Base-by-base conservation (phyloP, 2,797 vertebrate genomes). In the Scolopax rusticola region DNA sequence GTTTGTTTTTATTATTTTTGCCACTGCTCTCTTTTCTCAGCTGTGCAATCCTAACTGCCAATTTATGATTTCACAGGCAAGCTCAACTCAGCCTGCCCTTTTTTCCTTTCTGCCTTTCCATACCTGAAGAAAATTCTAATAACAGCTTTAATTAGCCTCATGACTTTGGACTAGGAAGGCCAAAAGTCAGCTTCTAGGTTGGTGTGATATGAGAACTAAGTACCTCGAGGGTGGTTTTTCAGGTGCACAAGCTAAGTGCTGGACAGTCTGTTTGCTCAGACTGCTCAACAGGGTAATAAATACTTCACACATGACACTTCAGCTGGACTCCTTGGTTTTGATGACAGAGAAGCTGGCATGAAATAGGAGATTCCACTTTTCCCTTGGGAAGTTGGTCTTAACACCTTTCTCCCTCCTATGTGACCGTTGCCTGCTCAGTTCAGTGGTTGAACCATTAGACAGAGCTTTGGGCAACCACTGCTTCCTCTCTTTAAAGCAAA, bases 331-430 rank as follows among this genome's bases (percentile, higher is more conserved):
- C 5, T 16, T 82, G 4, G 2, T 75, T 93, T 78, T 57, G 40
- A 50, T 65, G 50, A 40, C 59, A 78, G 8, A 28, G 48, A 82
- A 56, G 13, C 5, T 50, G 77, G 4, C 16, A 45, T 16, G 38
- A 84, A 89, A 73, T 2, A 30, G 19, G 5, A 82, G 20, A 43
- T 50, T 30, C 12, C 33, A 23, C 14, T 88, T 87, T 71, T 70
- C 36, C 45, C n/a, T 59, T 38, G 25, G 18, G 28, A 43, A 57
- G 9, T 5, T 47, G 23, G 11, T 25, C 7, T 54, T 53, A 33
- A 43, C 1, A 0, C 10, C 57, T 16, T 2, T 73, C 27, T 84
- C 7, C 19, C 19, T 21, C 11, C 11, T 5, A 2, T 4, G 5
- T 65, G 15, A 51, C 8, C 17, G 12, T 60, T 80, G 24, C 30